These are phyloP conservation scores for Callosobruchus maculatus DNA, from an alignment of 2,888 invertebrate species.

Conservation along the genomic window DNA sequence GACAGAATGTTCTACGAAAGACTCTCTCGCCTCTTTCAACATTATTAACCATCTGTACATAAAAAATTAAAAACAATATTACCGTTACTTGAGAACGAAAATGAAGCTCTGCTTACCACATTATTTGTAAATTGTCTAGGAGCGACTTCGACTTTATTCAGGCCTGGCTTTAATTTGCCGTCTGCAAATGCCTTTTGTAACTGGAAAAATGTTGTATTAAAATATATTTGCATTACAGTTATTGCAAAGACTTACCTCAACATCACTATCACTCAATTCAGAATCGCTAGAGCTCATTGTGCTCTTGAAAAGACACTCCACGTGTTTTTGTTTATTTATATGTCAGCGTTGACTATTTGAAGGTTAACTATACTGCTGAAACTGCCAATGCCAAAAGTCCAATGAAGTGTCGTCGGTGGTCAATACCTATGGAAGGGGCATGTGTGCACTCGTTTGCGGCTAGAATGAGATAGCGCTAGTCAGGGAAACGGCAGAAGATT, in stretches of 20 bases:
- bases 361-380: background rate
- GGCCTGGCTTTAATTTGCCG: slow-evolving; percentile 81
- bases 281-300: slow-evolving; percentile 33
- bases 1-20: too few species aligned
- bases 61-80: too few species aligned
- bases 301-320: background rate
- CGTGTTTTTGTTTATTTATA: background rate
- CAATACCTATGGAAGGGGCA: too few species aligned
- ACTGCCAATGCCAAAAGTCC: background rate
- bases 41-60: too few species aligned
- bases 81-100: too few species aligned
- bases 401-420: too few species aligned
- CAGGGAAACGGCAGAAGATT: too few species aligned
- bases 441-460: too few species aligned
- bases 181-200: slow-evolving; percentile 85
- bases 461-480: too few species aligned
- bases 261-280: slow-evolving; percentile 37
- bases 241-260: slow-evolving; percentile 29
- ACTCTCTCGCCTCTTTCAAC: too few species aligned
- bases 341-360: background rate
- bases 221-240: slow-evolving; percentile 4
- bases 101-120: slow-evolving; percentile 54
- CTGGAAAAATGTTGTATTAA: slow-evolving; percentile 51
- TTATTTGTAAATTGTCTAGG: slow-evolving; percentile 66
- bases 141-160: slow-evolving; percentile 65